Evolutionary conservation across 2,888 invertebrate genomes (phyloP).

Genomic region (Yponomeuta plumbellus): DNA sequence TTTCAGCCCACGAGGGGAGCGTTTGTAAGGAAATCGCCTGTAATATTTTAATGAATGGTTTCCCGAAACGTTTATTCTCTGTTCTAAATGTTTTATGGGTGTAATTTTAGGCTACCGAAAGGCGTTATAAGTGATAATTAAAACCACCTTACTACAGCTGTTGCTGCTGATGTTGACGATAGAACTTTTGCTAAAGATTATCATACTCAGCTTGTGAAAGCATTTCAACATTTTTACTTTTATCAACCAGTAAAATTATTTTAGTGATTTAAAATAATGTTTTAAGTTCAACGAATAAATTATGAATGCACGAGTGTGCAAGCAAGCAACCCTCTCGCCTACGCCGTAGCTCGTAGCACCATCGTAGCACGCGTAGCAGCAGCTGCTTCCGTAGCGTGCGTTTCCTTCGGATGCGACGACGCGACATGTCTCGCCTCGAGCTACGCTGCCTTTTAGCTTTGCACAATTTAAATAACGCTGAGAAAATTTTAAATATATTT

Average conservation of each 20-base stretch:
- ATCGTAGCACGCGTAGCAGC: constrained; percentile 35
- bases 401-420: constrained; percentile 34
- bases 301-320: not conserved
- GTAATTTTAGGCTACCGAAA: constrained; percentile 64
- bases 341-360: not conserved
- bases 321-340: not conserved
- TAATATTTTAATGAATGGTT: constrained; percentile 50
- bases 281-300: not conserved
- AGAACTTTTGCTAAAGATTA: not conserved
- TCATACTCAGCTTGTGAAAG: not conserved
- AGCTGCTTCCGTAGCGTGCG: constrained; percentile 55
- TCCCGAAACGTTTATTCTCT: constrained; percentile 55
- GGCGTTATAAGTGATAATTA: constrained; percentile 72
- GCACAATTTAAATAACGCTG: not conserved
- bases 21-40: constrained; percentile 32
- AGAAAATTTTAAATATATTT: not conserved
- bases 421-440: constrained; percentile 15
- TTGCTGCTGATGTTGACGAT: constrained; percentile 30
- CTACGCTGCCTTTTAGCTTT: not conserved
- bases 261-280: not conserved
- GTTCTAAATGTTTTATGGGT: constrained; percentile 63
- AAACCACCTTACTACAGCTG: constrained; percentile 68
- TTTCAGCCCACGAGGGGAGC: not conserved
- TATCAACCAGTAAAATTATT: not conserved
- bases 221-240: not conserved